Conservation (phyloP, 2,888 invertebrate species). For the Pachycephus smyrnensis region DNA sequence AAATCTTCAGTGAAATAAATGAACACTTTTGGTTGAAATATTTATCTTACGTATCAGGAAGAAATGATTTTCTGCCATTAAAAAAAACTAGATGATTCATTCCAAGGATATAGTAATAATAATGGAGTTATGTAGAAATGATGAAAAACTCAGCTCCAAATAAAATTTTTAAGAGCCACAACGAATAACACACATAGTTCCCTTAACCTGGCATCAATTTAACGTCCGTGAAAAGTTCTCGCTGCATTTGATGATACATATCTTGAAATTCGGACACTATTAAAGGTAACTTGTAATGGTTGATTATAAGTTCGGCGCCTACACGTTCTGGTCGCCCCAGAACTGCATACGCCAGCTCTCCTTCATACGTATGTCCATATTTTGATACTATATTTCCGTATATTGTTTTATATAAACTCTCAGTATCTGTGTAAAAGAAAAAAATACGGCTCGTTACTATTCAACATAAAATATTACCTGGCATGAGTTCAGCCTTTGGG, state of each 20-base stretch:
- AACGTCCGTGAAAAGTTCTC: conserved; percentile 58
- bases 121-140: too few species aligned
- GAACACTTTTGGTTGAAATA: too few species aligned
- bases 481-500: conserved; percentile 50
- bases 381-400: conserved; percentile 77
- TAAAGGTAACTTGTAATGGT: conserved; percentile 57
- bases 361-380: conserved; percentile 83
- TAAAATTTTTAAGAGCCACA: too few species aligned
- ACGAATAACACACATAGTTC: too few species aligned
- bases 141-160: too few species aligned
- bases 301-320: conserved; percentile 51
- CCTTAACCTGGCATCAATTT: conserved; percentile 55
- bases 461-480: conserved; percentile 47
- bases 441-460: conserved; percentile 9
- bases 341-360: conserved; percentile 81
- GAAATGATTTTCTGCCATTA: too few species aligned
- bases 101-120: too few species aligned
- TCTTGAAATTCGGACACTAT: conserved; percentile 51
- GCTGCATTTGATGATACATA: conserved; percentile 51
- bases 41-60: too few species aligned
- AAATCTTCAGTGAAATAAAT: too few species aligned
- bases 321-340: conserved; percentile 78
- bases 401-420: conserved; percentile 81
- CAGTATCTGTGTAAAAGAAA: conserved; percentile 77
- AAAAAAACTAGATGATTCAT: too few species aligned